A percentile compares a stretch with the other conserved stretches of the same genome.
These are phyloP conservation scores for Drosophila mettleri DNA, from an alignment of 2,888 invertebrate genomes.

Conservation along the genomic window DNA sequence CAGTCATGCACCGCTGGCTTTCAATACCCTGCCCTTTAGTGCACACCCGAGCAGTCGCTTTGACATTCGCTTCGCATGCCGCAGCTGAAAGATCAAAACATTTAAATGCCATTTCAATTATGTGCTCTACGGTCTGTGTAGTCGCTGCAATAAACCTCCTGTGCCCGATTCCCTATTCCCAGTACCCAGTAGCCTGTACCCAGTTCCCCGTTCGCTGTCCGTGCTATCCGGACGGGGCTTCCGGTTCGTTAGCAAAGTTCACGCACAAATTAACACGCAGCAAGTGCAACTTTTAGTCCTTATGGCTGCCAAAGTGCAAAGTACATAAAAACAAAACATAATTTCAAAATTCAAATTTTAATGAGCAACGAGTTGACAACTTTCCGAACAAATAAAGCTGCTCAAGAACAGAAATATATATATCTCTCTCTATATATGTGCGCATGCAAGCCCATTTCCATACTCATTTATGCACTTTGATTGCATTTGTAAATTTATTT, in stretches of 20 bases:
- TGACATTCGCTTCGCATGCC: slow-evolving; percentile 51
- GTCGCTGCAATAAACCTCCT: slow-evolving; percentile 16
- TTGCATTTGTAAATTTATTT: slow-evolving; percentile 3
- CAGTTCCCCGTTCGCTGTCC: neutral
- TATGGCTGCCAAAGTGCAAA: slow-evolving; percentile 49
- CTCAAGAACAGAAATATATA: slow-evolving; percentile 4
- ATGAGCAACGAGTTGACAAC: slow-evolving; percentile 54
- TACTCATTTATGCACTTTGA: slow-evolving; percentile 31
- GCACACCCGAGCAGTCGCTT: slow-evolving; percentile 34
- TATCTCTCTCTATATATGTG: neutral
- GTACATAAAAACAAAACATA: slow-evolving; percentile 62
- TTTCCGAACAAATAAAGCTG: slow-evolving; percentile 20
- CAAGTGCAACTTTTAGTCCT: slow-evolving; percentile 57
- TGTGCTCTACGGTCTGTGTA: slow-evolving; percentile 42
- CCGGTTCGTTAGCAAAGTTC: slow-evolving; percentile 75
- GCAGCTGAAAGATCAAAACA: slow-evolving; percentile 46
- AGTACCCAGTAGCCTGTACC: neutral
- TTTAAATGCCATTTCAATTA: slow-evolving; percentile 74
- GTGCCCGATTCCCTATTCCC: slow-evolving; percentile 3
- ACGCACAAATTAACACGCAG: slow-evolving; percentile 75
- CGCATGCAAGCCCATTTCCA: neutral
- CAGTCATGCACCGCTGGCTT: slow-evolving; percentile 5
- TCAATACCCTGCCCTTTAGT: slow-evolving; percentile 15
- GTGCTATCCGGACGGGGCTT: slow-evolving; percentile 36
- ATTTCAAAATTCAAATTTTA: slow-evolving; percentile 71